phyloP scores from a whole-genome alignment of 1,140 invertebrate genomes.

The Drosophila quadrilineata region DNA sequence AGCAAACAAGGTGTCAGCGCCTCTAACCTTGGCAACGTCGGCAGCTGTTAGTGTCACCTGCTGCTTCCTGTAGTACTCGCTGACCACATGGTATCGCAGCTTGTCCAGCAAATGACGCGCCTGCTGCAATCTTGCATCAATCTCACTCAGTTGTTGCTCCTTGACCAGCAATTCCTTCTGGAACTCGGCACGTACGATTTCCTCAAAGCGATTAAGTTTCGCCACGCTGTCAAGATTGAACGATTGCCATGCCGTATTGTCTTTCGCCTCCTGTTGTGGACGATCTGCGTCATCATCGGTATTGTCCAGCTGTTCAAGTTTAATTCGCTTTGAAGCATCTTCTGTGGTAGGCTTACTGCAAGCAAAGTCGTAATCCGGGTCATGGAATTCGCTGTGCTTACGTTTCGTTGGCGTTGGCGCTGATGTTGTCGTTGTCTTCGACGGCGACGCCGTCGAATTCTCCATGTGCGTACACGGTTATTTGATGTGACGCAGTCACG shows the following conservation, averaged over 20 bases:
- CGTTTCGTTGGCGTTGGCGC: constrained; percentile 59
- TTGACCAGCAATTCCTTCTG: constrained; percentile 83
- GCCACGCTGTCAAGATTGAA: constrained; percentile 8
- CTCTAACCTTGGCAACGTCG: constrained; percentile 81
- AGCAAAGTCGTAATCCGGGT: constrained; percentile 64
- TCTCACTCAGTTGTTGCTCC: constrained; percentile 83
- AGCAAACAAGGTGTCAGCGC: constrained; percentile 43
- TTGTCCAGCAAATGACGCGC: constrained; percentile 86
- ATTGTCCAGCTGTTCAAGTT: background rate
- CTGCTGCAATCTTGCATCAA: constrained; percentile 84
- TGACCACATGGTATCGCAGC: constrained; percentile 86
- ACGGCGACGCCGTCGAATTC: constrained; percentile 43
- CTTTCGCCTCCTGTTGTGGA: background rate
- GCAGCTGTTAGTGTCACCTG: constrained; percentile 82
- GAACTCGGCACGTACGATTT: constrained; percentile 82
- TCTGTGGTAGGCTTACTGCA: background rate
- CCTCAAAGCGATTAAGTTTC: constrained; percentile 28
- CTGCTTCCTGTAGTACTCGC: constrained; percentile 86
- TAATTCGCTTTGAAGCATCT: constrained; percentile 2
- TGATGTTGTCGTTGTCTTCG: constrained; percentile 11
- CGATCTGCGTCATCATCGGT: background rate
- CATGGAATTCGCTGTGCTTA: constrained; percentile 73
- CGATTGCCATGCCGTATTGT: background rate
- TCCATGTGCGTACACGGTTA: constrained; percentile 60
- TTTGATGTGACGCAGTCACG: constrained; percentile 24